Percentiles rank a stretch among this genome's conserved stretches.
Evolutionary conservation across 2,113 vertebrate genomes (phyloP).

Genomic region (Rutilus rutilus): DNA sequence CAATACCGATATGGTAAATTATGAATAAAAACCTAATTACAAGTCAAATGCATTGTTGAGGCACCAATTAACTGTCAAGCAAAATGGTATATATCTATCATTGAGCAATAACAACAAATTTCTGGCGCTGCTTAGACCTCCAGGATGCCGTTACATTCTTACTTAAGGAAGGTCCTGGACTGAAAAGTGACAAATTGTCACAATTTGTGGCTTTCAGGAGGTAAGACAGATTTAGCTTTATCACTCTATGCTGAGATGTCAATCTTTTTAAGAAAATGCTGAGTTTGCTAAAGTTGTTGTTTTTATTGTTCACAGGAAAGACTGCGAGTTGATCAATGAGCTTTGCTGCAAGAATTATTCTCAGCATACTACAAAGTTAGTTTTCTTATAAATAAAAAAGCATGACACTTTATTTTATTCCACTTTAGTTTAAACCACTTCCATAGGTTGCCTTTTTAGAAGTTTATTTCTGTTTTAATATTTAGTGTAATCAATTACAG

Average conservation of each 20-base stretch:
- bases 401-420: not conserved
- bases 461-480: not conserved
- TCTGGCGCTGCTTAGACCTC: constrained; percentile 37
- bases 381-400: not conserved
- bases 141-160: constrained; percentile 46
- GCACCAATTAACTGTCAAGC: not conserved
- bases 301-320: constrained; percentile 66
- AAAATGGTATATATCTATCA: not conserved
- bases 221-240: constrained; percentile 65
- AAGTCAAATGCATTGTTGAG: not conserved
- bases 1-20: no score
- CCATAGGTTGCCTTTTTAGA: not conserved
- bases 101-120: not conserved
- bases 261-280: not conserved
- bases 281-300: not conserved
- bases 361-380: constrained; percentile 68
- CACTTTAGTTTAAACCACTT: not conserved
- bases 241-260: not conserved
- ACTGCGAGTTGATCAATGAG: constrained; percentile 82
- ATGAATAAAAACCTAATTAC: not conserved
- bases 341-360: constrained; percentile 82
- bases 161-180: constrained; percentile 69
- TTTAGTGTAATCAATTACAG: constrained; percentile 32
- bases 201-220: constrained; percentile 88
- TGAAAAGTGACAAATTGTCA: constrained; percentile 73